A percentile compares a stretch with the other conserved stretches of the same genome.
phyloP scores from a whole-genome alignment of 1,140 invertebrate genomes.

The Cyclina sinensis region DNA sequence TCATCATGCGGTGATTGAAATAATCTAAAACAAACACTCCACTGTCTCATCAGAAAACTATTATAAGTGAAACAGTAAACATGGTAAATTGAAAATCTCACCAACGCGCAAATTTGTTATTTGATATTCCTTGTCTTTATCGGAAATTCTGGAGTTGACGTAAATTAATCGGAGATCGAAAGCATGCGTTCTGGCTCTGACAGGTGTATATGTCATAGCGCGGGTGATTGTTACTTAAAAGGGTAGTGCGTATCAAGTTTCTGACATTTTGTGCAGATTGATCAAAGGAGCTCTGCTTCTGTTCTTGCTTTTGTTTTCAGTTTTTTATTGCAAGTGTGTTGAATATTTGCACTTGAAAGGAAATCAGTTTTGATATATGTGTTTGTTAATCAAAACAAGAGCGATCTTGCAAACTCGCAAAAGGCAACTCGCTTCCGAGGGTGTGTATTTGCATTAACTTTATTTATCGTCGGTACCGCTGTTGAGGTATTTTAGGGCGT shows the following conservation, averaged over 20 bases:
- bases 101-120: not conserved
- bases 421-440: too few species aligned
- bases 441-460: too few species aligned
- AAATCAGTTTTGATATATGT: too few species aligned
- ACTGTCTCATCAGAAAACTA: not conserved
- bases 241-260: not conserved
- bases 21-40: not conserved
- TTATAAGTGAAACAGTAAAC: conserved; percentile 11
- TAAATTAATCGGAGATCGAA: not conserved
- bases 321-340: not conserved
- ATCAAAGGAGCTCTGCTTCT: not conserved
- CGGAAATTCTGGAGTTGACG: not conserved
- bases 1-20: not conserved
- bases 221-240: conserved; percentile 8
- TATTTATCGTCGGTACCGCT: too few species aligned
- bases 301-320: too few species aligned
- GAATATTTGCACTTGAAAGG: too few species aligned
- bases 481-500: too few species aligned
- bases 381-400: too few species aligned
- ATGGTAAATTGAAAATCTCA: conserved; percentile 10
- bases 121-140: conserved; percentile 2
- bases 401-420: too few species aligned
- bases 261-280: conserved; percentile 1
- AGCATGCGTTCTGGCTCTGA: conserved; percentile 6
- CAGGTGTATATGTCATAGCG: not conserved